These are phyloP conservation scores for Trichogramma evanescens DNA, from an alignment of 2,888 invertebrate genomes.

Conservation along the genomic window DNA sequence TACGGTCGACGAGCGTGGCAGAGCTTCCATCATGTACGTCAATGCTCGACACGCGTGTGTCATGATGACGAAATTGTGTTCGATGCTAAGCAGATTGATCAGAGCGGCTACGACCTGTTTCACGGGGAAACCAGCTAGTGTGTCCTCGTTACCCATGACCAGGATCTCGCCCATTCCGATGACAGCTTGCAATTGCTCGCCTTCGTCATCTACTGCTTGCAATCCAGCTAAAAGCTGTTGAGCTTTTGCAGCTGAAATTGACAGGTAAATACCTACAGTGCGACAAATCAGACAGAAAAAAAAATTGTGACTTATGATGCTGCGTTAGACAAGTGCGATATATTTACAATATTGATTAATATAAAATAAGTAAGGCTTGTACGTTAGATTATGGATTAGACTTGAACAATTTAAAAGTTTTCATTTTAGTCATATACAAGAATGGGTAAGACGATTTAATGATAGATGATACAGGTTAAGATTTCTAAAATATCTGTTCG, in stretches of 20 bases:
- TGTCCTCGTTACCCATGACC: slow-evolving; percentile 99
- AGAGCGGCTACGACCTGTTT: slow-evolving; percentile 96
- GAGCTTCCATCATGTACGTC: slow-evolving; percentile 98
- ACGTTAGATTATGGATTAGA: no score
- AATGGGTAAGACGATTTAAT: no score
- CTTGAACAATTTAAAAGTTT: no score
- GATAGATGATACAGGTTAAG: no score
- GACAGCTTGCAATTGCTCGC: slow-evolving; percentile 91
- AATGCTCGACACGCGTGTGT: slow-evolving; percentile 97
- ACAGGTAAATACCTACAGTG: slow-evolving; percentile 20
- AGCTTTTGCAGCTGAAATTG: slow-evolving; percentile 71
- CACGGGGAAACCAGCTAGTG: slow-evolving; percentile 95
- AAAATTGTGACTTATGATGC: background rate
- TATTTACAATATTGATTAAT: background rate
- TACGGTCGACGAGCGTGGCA: slow-evolving; percentile 91
- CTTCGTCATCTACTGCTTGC: slow-evolving; percentile 90
- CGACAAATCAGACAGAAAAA: background rate
- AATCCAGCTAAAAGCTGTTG: slow-evolving; percentile 87
- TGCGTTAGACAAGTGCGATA: background rate
- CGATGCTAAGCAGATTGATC: slow-evolving; percentile 85
- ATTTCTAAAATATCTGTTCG: no score
- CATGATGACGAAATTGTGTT: slow-evolving; percentile 99
- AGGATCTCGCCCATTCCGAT: slow-evolving; percentile 98
- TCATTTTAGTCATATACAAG: no score
- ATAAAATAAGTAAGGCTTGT: no score